Conservation (phyloP, 2,888 invertebrate genomes). For the Beris morrisii region DNA sequence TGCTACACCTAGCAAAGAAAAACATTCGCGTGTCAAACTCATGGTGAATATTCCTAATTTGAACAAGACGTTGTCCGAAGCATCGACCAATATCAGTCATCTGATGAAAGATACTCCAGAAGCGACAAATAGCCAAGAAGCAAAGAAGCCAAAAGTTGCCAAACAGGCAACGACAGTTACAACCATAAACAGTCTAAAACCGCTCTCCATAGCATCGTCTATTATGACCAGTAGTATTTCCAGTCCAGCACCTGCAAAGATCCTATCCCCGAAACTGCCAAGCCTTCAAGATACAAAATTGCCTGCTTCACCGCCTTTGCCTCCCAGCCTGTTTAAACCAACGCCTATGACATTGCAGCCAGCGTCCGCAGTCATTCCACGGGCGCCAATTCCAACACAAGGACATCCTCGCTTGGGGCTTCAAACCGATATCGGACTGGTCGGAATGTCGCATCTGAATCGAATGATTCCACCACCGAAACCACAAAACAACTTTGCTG, state of each 20-base stretch:
- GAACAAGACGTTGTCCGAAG: slow-evolving; percentile 46
- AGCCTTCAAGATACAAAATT: slow-evolving; percentile 45
- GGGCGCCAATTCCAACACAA: slow-evolving; percentile 17
- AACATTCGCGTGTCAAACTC: slow-evolving; percentile 20
- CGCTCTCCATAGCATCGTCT: slow-evolving; percentile 11
- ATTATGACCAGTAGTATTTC: neutral
- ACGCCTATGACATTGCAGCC: slow-evolving; percentile 46
- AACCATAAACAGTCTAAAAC: slow-evolving; percentile 10
- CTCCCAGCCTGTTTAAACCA: slow-evolving; percentile 53
- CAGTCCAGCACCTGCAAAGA: neutral
- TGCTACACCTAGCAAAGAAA: slow-evolving; percentile 6
- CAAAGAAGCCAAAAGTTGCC: neutral
- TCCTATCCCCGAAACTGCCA: slow-evolving; percentile 41
- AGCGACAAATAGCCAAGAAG: neutral
- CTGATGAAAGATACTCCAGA: slow-evolving; percentile 39
- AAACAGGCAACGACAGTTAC: slow-evolving; percentile 5
- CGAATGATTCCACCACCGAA: slow-evolving; percentile 1
- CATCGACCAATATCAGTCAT: slow-evolving; percentile 46
- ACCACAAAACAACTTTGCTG: slow-evolving; percentile 44
- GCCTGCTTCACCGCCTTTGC: slow-evolving; percentile 52
- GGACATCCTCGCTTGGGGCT: neutral
- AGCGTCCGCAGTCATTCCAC: slow-evolving; percentile 36
- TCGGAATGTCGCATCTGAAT: slow-evolving; percentile 21
- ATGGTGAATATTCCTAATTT: slow-evolving; percentile 42
- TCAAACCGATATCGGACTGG: neutral